Percentiles rank a stretch among this genome's conserved stretches.
phyloP scores from a whole-genome alignment of 2,113 vertebrate species.

The Pluvianellus socialis region DNA sequence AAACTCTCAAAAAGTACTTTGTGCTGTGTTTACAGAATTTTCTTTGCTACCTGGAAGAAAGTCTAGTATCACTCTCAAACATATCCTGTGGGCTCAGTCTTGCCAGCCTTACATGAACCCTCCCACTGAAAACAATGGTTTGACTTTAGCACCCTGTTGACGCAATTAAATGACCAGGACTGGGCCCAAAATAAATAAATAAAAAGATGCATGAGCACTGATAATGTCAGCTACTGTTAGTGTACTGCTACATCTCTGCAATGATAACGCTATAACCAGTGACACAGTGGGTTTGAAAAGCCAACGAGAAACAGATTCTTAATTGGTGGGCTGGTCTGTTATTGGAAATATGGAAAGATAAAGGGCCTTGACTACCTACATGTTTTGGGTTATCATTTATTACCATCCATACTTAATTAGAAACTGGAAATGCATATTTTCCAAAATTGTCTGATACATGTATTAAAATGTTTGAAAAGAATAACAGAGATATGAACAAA shows the following conservation, averaged over 20 bases:
- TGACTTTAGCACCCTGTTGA: neutral
- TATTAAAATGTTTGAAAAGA: constrained; percentile 72
- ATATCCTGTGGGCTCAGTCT: neutral
- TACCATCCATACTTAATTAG: constrained; percentile 70
- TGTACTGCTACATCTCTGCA: constrained; percentile 38
- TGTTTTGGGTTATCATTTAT: constrained; percentile 74
- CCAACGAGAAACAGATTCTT: constrained; percentile 20
- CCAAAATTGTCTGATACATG: constrained; percentile 74
- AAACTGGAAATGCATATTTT: constrained; percentile 77
- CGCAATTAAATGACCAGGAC: neutral
- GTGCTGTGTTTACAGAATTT: neutral
- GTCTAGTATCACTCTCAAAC: constrained; percentile 3
- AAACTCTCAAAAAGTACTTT: constrained; percentile 19
- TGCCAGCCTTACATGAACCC: neutral
- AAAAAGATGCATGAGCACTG: neutral
- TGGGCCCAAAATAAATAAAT: neutral
- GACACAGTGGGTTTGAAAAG: neutral
- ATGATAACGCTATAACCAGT: neutral
- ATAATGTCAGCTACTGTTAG: neutral
- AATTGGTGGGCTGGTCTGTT: constrained; percentile 36
- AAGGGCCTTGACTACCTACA: constrained; percentile 73
- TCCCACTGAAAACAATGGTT: neutral
- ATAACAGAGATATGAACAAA: constrained; percentile 78
- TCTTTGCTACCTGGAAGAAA: constrained; percentile 31
- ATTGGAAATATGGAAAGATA: constrained; percentile 51